Evolutionary conservation across 2,113 vertebrate species (phyloP), one percentile per base, ranked within the genome.

Genomic region (Ochotona curzoniae): DNA sequence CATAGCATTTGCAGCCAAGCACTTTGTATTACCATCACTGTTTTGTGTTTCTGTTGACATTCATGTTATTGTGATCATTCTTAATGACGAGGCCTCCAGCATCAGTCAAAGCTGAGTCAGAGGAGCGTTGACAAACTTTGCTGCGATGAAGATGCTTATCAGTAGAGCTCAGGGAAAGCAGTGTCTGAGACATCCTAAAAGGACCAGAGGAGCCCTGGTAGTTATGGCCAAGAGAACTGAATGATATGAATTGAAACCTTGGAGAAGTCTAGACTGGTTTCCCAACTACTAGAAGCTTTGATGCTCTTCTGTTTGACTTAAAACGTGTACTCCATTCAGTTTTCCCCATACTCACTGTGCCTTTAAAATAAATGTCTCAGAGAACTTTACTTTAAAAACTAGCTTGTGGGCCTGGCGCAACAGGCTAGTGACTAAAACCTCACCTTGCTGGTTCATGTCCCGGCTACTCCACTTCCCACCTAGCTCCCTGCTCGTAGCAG

Each of bases 101-200:
- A 69, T 70, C 49, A 15, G 49, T 18, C 20, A 79, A 26, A 80
- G 47, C 44, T 75, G 47, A 82, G 49, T 78, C 44, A 4, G 18
- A 78, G 28, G 51, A 87, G n/a, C 51, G 18, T 32, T 69, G 67
- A 74, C 44, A 90, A 73, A 61, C 3, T 54, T 21, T 26, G 1
- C 51, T 83, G 17, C 73, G 57, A 67, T 70, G 54, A 93, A 82
- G 69, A 70, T 12, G 28, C 63, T 70, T 49, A 64, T 87, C 28
- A 66, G 20, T 20, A 5, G 64, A 66, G 9, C 8, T 91, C 75
- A 87, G 35, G n/a, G 13, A 67, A 80, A 82, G 73, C 3, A 84
- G 30, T 44, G 74, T 88, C 83, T 69, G 32, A 81, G 23, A 38
- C 69, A 51, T 61, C 75, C 63, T 64, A 18, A 95, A 93, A 95